Conservation (phyloP, 2,888 invertebrate genomes). For the Ophion obscuratus region DNA sequence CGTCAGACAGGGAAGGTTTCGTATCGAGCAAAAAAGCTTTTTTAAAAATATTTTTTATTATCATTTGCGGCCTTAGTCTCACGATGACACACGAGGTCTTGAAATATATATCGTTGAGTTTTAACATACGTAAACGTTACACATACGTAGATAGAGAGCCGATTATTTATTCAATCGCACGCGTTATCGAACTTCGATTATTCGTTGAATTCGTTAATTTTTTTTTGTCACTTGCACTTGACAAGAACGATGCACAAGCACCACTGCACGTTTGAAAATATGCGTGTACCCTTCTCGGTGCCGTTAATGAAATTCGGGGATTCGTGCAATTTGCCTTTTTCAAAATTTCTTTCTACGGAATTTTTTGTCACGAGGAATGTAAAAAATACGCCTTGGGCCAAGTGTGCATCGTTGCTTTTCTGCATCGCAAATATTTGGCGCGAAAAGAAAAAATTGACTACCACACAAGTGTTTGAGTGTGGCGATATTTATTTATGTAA, state of each 20-base stretch:
- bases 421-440: slow-evolving; percentile 5
- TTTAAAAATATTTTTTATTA: neutral
- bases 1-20: neutral
- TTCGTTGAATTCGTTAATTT: slow-evolving; percentile 42
- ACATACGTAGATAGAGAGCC: slow-evolving; percentile 42
- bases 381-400: neutral
- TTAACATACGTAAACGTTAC: slow-evolving; percentile 47
- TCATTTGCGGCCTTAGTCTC: slow-evolving; percentile 47
- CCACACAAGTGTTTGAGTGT: slow-evolving; percentile 18
- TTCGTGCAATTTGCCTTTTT: slow-evolving; percentile 2
- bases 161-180: slow-evolving; percentile 60
- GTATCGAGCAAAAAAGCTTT: neutral
- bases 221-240: slow-evolving; percentile 42
- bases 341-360: neutral
- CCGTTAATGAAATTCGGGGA: slow-evolving; percentile 4
- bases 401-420: slow-evolving; percentile 52
- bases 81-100: slow-evolving; percentile 30
- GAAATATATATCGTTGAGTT: slow-evolving; percentile 59
- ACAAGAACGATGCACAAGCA: slow-evolving; percentile 54
- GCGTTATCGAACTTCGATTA: slow-evolving; percentile 36
- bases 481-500: slow-evolving; percentile 50
- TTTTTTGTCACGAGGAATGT: neutral
- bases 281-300: neutral
- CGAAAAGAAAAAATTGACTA: neutral
- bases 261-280: neutral